Conservation (phyloP, 2,888 invertebrate genomes). For the Oeneis ivallda region DNA sequence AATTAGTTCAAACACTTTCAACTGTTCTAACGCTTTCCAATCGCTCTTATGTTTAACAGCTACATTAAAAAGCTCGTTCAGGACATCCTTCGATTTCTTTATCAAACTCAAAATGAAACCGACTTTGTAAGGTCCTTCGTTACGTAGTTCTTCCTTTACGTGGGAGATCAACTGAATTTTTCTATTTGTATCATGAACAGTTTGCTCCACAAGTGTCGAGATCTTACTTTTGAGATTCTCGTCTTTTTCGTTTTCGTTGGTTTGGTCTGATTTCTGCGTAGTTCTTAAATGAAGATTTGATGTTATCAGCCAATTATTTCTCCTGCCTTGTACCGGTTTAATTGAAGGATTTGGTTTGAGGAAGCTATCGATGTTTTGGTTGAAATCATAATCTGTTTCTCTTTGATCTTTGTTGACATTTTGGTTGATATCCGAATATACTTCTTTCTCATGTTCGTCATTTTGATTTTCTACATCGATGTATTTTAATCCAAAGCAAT, state of each 20-base stretch:
- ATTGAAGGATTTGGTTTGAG: neutral
- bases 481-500: conserved; percentile 24
- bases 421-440: neutral
- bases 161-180: conserved; percentile 54
- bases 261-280: conserved; percentile 11
- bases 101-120: conserved; percentile 67
- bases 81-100: conserved; percentile 60
- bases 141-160: conserved; percentile 49
- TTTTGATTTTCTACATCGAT: conserved; percentile 24
- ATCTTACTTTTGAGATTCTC: conserved; percentile 61
- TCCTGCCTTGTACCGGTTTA: conserved; percentile 33
- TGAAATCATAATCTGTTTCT: conserved; percentile 3
- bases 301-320: conserved; percentile 38
- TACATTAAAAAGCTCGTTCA: conserved; percentile 67
- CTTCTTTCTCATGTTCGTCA: conserved; percentile 7
- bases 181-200: conserved; percentile 57
- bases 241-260: conserved; percentile 52
- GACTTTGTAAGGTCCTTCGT: conserved; percentile 54
- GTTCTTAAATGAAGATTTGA: conserved; percentile 21
- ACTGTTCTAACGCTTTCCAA: conserved; percentile 66
- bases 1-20: conserved; percentile 69
- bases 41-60: conserved; percentile 66
- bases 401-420: conserved; percentile 2
- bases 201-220: conserved; percentile 58
- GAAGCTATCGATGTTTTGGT: neutral